A percentile compares a stretch with the other conserved stretches of the same genome.
phyloP scores from a whole-genome alignment of 1,140 invertebrate species.

The Calephelis nemesis region DNA sequence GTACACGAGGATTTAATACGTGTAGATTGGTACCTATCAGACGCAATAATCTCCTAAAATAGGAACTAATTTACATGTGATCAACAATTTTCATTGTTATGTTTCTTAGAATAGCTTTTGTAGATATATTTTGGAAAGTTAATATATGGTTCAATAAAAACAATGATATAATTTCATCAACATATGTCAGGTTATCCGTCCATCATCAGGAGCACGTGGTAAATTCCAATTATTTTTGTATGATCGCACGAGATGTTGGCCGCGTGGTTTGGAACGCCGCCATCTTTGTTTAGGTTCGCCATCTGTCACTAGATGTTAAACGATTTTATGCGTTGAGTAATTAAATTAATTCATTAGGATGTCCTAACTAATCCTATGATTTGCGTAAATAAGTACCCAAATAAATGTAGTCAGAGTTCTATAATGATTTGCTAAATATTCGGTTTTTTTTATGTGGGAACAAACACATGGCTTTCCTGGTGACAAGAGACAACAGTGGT shows the following conservation, averaged over 20 bases:
- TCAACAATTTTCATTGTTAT: no score
- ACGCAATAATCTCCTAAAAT: no score
- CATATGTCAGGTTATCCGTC: background rate
- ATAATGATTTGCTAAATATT: no score
- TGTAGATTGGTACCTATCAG: no score
- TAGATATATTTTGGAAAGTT: background rate
- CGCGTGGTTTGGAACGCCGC: background rate
- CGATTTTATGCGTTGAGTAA: constrained; percentile 7
- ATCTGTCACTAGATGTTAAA: constrained; percentile 6
- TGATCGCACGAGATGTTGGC: background rate
- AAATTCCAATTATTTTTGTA: constrained; percentile 8
- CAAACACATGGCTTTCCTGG: no score
- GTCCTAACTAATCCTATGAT: background rate
- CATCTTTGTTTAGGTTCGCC: background rate
- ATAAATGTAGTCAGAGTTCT: no score
- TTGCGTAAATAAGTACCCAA: no score
- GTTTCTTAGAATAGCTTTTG: no score
- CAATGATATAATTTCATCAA: constrained; percentile 5
- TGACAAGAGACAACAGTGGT: no score
- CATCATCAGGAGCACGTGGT: background rate
- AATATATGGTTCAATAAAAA: background rate
- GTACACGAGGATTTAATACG: no score
- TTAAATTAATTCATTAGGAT: constrained; percentile 2
- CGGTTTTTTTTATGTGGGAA: no score
- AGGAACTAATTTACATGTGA: no score